Percentiles rank a stretch among this genome's conserved stretches.
phyloP scores from a whole-genome alignment of 2,113 vertebrate genomes.

The Furnarius figulus region DNA sequence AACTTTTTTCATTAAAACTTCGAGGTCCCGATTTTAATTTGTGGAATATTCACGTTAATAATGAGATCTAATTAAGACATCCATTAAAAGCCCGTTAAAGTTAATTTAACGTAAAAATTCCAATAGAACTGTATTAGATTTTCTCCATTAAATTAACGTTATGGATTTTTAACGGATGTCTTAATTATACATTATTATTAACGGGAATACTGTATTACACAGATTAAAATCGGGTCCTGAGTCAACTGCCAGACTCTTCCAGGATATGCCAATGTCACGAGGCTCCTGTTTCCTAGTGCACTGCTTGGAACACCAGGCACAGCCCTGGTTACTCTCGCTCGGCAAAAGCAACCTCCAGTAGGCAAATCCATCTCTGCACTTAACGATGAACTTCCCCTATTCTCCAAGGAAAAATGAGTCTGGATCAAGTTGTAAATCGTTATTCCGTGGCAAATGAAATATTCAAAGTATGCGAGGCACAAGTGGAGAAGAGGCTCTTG shows the following conservation, averaged over 20 bases:
- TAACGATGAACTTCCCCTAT: constrained; percentile 57
- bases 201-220: constrained; percentile 82
- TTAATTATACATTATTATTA: constrained; percentile 88
- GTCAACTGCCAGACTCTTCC: constrained; percentile 74
- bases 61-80: constrained; percentile 89
- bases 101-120: constrained; percentile 91
- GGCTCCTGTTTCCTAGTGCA: constrained; percentile 29
- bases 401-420: constrained; percentile 67
- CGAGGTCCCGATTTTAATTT: constrained; percentile 80
- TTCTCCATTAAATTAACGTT: constrained; percentile 88
- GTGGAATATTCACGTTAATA: constrained; percentile 86
- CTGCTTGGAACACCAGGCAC: constrained; percentile 43
- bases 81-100: constrained; percentile 89
- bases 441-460: constrained; percentile 51
- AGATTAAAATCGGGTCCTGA: constrained; percentile 78
- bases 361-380: constrained; percentile 63
- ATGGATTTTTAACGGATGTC: constrained; percentile 90
- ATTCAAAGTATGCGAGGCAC: constrained; percentile 36
- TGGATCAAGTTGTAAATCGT: constrained; percentile 57
- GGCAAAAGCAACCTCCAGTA: constrained; percentile 42
- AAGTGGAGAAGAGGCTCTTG: constrained; percentile 37
- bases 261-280: constrained; percentile 57
- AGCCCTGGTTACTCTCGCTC: neutral
- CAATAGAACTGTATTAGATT: constrained; percentile 88
- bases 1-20: constrained; percentile 85